phyloP scores from a whole-genome alignment of 2,113 vertebrate genomes.

The Albula goreensis region DNA sequence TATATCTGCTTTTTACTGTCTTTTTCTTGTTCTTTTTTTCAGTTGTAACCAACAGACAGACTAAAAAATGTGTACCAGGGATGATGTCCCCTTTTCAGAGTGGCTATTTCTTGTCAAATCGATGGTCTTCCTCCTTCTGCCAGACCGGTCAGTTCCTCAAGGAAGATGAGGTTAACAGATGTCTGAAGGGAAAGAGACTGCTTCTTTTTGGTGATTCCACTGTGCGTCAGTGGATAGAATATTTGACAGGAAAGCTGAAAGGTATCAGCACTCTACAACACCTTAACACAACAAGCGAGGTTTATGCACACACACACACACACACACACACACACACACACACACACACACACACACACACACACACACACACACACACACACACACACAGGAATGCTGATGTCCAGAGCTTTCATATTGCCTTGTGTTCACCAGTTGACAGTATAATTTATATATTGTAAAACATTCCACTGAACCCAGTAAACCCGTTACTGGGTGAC shows the following conservation, averaged over 20 bases:
- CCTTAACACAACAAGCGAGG: too few species aligned
- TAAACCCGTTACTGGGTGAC: too few species aligned
- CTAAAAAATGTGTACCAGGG: slow-evolving; percentile 41
- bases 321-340: too few species aligned
- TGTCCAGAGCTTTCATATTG: too few species aligned
- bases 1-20: too few species aligned
- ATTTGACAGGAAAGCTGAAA: slow-evolving; percentile 35
- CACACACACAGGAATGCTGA: too few species aligned
- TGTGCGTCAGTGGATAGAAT: slow-evolving; percentile 41
- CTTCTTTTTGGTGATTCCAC: slow-evolving; percentile 54
- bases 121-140: slow-evolving; percentile 42
- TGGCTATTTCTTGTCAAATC: slow-evolving; percentile 38
- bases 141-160: slow-evolving; percentile 31
- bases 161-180: slow-evolving; percentile 27
- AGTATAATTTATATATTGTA: too few species aligned
- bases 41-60: background rate
- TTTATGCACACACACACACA: too few species aligned
- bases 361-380: too few species aligned
- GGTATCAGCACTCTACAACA: slow-evolving; percentile 32
- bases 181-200: slow-evolving; percentile 47
- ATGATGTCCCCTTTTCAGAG: slow-evolving; percentile 39
- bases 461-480: too few species aligned
- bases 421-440: too few species aligned
- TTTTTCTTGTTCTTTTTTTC: background rate
- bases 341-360: too few species aligned